These are phyloP conservation scores for Phaethornis superciliosus DNA, from an alignment of 2,113 vertebrate species.

Conservation along the genomic window DNA sequence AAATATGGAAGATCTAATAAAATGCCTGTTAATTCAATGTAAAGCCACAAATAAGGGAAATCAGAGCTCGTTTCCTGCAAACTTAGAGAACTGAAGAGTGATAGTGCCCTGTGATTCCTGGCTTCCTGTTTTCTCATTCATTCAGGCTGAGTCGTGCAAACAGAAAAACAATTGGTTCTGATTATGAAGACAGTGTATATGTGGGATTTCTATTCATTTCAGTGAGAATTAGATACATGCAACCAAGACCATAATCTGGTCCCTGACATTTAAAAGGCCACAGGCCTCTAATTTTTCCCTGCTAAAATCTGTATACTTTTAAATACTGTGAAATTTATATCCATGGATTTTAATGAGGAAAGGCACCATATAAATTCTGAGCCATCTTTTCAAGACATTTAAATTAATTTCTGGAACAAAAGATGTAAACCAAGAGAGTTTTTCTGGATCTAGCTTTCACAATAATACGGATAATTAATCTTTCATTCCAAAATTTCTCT, in stretches of 20 bases:
- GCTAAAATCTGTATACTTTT: conserved; percentile 45
- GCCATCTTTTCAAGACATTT: conserved; percentile 50
- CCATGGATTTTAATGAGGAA: conserved; percentile 47
- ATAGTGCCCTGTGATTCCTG: background rate
- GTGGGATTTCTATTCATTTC: conserved; percentile 18
- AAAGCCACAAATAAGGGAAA: background rate
- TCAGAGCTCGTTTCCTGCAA: background rate
- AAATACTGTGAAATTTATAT: conserved; percentile 33
- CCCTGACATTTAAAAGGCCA: conserved; percentile 30
- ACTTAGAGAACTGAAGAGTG: background rate
- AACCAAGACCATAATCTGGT: conserved; percentile 5
- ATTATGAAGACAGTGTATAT: background rate
- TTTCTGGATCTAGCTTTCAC: conserved; percentile 60
- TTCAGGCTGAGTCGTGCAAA: background rate
- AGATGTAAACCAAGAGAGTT: conserved; percentile 35
- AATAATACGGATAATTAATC: conserved; percentile 65
- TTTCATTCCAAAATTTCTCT: conserved; percentile 62
- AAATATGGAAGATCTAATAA: background rate
- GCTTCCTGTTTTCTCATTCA: background rate
- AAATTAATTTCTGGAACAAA: conserved; percentile 68
- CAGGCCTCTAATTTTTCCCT: conserved; percentile 12
- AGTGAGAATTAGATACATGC: background rate
- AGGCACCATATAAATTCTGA: conserved; percentile 56
- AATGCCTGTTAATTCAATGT: background rate
- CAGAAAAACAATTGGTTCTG: conserved; percentile 45